Conservation (phyloP, 37 sponge, comb jelly and placozoan genomes). For the Eunapius fragilis region DNA sequence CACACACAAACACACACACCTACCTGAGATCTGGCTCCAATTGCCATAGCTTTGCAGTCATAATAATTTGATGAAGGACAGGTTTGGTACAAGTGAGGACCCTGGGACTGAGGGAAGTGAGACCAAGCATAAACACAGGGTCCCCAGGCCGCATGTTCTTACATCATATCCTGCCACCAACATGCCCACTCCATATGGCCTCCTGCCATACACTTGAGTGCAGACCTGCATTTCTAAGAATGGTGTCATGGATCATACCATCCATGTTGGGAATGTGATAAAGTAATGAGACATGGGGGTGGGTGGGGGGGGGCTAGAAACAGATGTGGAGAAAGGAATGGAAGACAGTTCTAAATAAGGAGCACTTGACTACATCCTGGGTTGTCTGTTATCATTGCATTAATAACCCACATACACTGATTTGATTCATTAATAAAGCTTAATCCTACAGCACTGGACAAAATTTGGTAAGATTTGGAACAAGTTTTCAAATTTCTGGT, state of each 20-base stretch:
- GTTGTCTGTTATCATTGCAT: too few relatives aligned
- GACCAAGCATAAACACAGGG: neutral
- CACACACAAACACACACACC: neutral
- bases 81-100: constrained; percentile 92
- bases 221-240: constrained; percentile 83
- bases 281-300: too few relatives aligned
- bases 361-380: too few relatives aligned
- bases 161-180: constrained; percentile 97
- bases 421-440: too few relatives aligned
- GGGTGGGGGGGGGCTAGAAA: too few relatives aligned
- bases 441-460: too few relatives aligned
- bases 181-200: constrained; percentile 98
- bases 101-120: constrained; percentile 47
- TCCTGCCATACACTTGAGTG: constrained; percentile 78
- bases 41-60: constrained; percentile 99
- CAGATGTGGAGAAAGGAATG: neutral
- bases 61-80: constrained; percentile 99
- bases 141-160: neutral
- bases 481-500: too few relatives aligned
- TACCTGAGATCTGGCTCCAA: constrained; percentile 97
- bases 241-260: constrained; percentile 25
- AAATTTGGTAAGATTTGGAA: too few relatives aligned
- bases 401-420: too few relatives aligned
- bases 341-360: too few relatives aligned
- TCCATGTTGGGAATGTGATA: too few relatives aligned